Conservation (phyloP, 2,888 invertebrate genomes). For the Tachina lurida region DNA sequence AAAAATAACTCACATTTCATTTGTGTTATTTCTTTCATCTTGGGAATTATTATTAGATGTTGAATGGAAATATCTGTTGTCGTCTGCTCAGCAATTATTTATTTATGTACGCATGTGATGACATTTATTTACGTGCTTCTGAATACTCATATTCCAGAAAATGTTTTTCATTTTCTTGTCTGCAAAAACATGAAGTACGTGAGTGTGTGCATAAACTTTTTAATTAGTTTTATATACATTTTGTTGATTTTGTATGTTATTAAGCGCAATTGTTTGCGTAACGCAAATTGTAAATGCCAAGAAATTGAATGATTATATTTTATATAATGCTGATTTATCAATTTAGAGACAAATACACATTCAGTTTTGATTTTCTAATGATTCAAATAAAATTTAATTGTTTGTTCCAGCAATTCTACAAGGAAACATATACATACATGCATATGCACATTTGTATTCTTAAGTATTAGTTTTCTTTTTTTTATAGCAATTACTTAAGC, state of each 20-base stretch:
- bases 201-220: background rate
- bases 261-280: background rate
- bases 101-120: no score
- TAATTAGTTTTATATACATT: constrained; percentile 14
- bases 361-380: background rate
- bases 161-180: no score
- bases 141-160: no score
- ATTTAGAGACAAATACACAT: background rate
- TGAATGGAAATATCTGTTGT: background rate
- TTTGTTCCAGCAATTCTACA: background rate
- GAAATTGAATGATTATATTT: background rate
- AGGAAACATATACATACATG: background rate
- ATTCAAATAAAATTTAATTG: background rate
- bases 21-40: background rate
- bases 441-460: no score
- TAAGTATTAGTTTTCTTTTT: no score
- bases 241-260: background rate
- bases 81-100: no score
- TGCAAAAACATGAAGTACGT: background rate
- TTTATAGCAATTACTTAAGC: no score
- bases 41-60: background rate
- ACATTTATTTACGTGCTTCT: no score
- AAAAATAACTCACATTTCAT: no score
- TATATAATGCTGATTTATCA: background rate
- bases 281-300: background rate